Conservation (phyloP, 2,113 vertebrate species). For the Piaya cayana region DNA sequence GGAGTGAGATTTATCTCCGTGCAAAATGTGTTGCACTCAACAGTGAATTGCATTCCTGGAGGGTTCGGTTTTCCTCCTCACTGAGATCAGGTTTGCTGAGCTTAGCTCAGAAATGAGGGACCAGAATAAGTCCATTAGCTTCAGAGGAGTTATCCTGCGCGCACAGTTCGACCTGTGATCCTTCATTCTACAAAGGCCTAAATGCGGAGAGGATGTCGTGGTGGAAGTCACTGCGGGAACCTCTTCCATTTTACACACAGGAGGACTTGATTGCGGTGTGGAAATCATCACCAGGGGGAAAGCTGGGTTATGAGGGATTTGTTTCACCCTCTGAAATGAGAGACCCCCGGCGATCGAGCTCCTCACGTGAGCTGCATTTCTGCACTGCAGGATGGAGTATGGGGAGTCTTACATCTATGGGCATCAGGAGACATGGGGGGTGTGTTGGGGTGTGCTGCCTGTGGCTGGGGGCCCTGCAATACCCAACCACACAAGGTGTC, state of each 20-base stretch:
- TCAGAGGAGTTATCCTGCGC: slow-evolving; percentile 51
- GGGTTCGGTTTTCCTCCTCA: neutral
- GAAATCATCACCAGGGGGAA: neutral
- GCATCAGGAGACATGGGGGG: neutral
- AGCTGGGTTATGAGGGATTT: neutral
- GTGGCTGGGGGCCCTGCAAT: neutral
- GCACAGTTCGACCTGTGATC: neutral
- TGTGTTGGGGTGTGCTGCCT: neutral
- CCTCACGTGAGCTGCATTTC: neutral
- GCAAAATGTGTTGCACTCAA: neutral
- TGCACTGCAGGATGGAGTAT: neutral
- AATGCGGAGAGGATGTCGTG: neutral
- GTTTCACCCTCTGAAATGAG: neutral
- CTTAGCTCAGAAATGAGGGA: slow-evolving; percentile 30
- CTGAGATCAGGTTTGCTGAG: slow-evolving; percentile 49
- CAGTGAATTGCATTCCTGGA: neutral
- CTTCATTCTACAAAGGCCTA: slow-evolving; percentile 8
- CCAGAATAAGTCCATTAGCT: slow-evolving; percentile 52
- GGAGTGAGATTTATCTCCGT: neutral
- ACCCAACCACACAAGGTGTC: neutral
- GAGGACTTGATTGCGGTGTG: neutral
- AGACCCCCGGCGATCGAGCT: neutral
- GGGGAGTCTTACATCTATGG: neutral
- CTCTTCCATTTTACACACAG: neutral
- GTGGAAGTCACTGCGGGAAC: neutral